Evolutionary conservation across 2,888 invertebrate species (phyloP).

Genomic region (Acleris laterana): DNA sequence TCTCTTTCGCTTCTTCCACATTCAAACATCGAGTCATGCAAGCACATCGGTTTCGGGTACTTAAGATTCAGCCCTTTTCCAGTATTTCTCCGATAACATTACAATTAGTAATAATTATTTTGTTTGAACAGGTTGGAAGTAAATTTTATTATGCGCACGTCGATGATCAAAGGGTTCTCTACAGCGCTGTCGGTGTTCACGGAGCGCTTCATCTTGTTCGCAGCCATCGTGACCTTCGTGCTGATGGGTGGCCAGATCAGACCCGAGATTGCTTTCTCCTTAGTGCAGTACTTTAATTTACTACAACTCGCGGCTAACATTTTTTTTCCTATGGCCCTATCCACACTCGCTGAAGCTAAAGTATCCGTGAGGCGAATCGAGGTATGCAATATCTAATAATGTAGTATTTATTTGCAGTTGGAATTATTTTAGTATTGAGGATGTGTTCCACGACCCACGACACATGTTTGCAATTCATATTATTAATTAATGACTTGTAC

Average conservation of each 20-base stretch:
- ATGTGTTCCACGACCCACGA: too few relatives aligned
- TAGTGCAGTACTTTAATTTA: constrained; percentile 91
- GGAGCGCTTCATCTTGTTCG: constrained; percentile 91
- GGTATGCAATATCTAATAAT: constrained; percentile 56
- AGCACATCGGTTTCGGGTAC: too few relatives aligned
- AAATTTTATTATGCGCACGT: constrained; percentile 86
- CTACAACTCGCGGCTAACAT: constrained; percentile 88
- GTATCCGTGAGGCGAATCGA: constrained; percentile 87
- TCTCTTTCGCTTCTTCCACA: too few relatives aligned
- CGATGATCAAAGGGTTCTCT: constrained; percentile 87
- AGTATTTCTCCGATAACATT: too few relatives aligned
- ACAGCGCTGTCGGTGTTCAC: constrained; percentile 90
- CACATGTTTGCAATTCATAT: too few relatives aligned
- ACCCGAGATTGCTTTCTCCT: constrained; percentile 89
- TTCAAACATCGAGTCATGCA: too few relatives aligned
- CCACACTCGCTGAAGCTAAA: constrained; percentile 85
- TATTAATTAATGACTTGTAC: too few relatives aligned
- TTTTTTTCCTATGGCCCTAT: constrained; percentile 85
- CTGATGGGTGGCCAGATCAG: constrained; percentile 85
- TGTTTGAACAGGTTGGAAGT: constrained; percentile 86
- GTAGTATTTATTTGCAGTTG: too few relatives aligned
- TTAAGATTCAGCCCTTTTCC: too few relatives aligned
- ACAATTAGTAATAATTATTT: background rate
- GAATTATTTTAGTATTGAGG: too few relatives aligned
- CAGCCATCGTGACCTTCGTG: constrained; percentile 91